Conservation (phyloP, 1,140 invertebrate species). For the Aphelenchoides fujianensis region DNA sequence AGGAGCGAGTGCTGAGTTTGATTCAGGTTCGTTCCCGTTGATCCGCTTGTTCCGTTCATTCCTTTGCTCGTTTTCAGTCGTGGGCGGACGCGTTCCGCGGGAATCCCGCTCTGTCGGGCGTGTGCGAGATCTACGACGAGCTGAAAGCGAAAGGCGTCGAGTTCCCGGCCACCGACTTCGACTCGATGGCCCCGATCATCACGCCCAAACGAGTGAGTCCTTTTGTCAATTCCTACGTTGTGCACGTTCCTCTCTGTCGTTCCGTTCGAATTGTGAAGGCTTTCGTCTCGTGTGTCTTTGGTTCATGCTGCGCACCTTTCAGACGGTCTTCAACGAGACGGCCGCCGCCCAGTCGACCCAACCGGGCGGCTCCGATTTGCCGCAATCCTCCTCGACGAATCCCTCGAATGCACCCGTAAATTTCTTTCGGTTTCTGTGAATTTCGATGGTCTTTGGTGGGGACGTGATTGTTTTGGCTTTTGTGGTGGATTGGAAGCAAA, state of each 20-base stretch:
- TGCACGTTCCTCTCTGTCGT: too few relatives aligned
- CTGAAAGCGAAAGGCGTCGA: slow-evolving; percentile 91
- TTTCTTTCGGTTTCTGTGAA: background rate
- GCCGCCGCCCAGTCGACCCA: slow-evolving; percentile 7
- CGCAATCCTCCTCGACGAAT: too few relatives aligned
- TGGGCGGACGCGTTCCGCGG: slow-evolving; percentile 95
- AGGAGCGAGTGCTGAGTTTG: slow-evolving; percentile 88
- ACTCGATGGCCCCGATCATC: slow-evolving; percentile 90
- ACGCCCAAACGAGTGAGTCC: slow-evolving; percentile 83
- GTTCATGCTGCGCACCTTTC: slow-evolving; percentile 8
- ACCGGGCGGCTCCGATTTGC: too few relatives aligned
- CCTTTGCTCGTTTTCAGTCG: slow-evolving; percentile 67
- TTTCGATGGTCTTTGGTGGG: background rate
- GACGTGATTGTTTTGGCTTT: background rate
- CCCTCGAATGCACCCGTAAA: too few relatives aligned
- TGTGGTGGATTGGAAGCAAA: too few relatives aligned
- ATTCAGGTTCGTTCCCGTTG: slow-evolving; percentile 71
- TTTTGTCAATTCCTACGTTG: too few relatives aligned
- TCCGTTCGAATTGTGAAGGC: too few relatives aligned
- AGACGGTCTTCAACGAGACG: slow-evolving; percentile 40
- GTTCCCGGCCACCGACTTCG: slow-evolving; percentile 90
- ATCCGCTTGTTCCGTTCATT: too few relatives aligned
- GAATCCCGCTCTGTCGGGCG: slow-evolving; percentile 82
- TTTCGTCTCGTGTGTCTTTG: too few relatives aligned
- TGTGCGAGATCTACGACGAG: slow-evolving; percentile 88